Base-by-base conservation (phyloP, 2,113 vertebrate species). In the Todiramphus saurophagus region DNA sequence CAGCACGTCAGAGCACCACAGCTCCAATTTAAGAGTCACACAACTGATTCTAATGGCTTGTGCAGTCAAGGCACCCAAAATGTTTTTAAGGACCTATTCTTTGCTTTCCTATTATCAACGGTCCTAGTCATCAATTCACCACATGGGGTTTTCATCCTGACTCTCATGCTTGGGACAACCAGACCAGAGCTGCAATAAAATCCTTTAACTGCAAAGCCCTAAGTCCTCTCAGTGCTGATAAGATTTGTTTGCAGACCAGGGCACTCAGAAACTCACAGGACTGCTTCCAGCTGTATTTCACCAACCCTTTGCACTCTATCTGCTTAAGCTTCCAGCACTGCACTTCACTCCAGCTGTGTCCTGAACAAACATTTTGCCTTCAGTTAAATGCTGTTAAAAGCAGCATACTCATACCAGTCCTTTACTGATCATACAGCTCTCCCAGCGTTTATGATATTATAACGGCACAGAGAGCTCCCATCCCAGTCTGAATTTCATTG, bases 1-100 rank as follows among this genome's bases (percentile, higher is more conserved):
- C 0, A 1, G 27, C 43, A 74, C 0, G 0, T 70, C 64, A 64
- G 48, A 78, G 30, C 44, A 73, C 5, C 31, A 16, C 0, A 0
- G 51, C 43, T 90, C 24, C 62, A 33, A 7, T 35, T 44, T 10
- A 33, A 33, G 37, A 55, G n/a, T 53, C 37, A 63, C 5, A 18
- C 28, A 66, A 66, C 11, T 28, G 37, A 44, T 67, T 31, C 51
- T 64, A 62, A 68, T 15, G 35, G 23, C 17, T 81, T 43, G n/a
- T 3, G 7, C 28, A 79, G 75, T 41, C 16, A 37, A 92, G 35
- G 18, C 62, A 60, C 10, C 4, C 53, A 50, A 39, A 59, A 8
- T 12, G 25, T 13, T 91, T 92, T 85, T 46, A 28, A 73, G 50
- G 68, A 89, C 43, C n/a, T 86, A 12, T 17, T 74, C 33, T 89